Evolutionary conservation across 1,140 invertebrate species (phyloP), one percentile per base, ranked within the genome.

Genomic region (Heliconius congener): DNA sequence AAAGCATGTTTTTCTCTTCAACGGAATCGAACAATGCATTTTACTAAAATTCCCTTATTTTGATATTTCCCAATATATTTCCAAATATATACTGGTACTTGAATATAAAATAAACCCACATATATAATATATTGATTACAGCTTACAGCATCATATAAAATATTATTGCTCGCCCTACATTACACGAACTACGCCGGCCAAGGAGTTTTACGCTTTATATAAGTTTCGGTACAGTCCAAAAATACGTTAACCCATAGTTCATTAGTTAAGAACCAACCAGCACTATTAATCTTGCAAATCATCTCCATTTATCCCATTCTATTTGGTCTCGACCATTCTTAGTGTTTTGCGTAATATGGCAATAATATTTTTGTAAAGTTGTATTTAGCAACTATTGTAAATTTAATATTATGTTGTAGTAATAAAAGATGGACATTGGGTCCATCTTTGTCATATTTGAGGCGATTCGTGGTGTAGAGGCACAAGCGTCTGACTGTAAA

Each of bases 111-210:
- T 57, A 57, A 57, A 57, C 55, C 55, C 3, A 23, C 55, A n/a
- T 57, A 57, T 57, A 57, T 57, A 57, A 57, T 57, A 57, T 57
- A 57, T 57, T 23, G 55, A 57, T 57, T 57, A 57, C 55, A 57
- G 18, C 55, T 57, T 57, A 57, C n/a, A 11, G n/a, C 8, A 57
- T 11, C 55, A 1, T 57, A 57, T 23, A n/a, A 57, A 57, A 23
- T 52, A 52, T 57, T 57, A 57, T 57, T 57, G n/a, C n/a, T 57
- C 55, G 55, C 55, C 55, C n/a, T 57, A 57, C 55, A 57, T 57
- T 57, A 23, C 55, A 23, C 55, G 55, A 57, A 57, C 55, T n/a
- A 4, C 19, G 1, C 19, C 55, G 0, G 55, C 55, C 55, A 57
- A 57, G 9, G 8, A 57, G 19, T 57, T 57, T 23, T 57, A 57